Evolutionary conservation across 2,113 vertebrate species (phyloP).

Genomic region (Pithys albifrons): DNA sequence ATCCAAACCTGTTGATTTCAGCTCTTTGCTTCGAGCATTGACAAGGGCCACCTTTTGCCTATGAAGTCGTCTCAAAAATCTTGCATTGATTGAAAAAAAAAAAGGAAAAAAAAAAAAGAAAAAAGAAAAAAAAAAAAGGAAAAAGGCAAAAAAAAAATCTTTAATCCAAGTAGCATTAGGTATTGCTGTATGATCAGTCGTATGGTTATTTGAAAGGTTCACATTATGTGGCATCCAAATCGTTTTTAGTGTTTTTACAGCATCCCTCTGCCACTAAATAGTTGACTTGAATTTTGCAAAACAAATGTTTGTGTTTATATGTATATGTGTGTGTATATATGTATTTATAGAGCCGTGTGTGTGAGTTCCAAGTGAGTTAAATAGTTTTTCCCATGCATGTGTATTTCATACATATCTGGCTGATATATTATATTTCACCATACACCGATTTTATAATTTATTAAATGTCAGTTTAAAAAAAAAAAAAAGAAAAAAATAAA

Average conservation of each 20-base stretch:
- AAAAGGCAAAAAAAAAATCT: background rate
- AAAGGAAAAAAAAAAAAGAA: background rate
- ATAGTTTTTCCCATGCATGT: slow-evolving; percentile 76
- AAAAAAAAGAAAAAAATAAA: slow-evolving; percentile 14
- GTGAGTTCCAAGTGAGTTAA: slow-evolving; percentile 74
- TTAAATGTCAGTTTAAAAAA: slow-evolving; percentile 71
- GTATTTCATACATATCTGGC: slow-evolving; percentile 76
- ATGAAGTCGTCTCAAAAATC: slow-evolving; percentile 49
- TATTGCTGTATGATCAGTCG: slow-evolving; percentile 70
- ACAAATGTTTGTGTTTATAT: slow-evolving; percentile 76
- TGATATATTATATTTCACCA: slow-evolving; percentile 73
- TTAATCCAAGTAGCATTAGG: slow-evolving; percentile 72
- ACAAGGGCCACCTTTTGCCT: slow-evolving; percentile 71
- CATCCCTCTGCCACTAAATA: slow-evolving; percentile 78
- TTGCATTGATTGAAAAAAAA: slow-evolving; percentile 10
- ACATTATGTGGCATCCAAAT: slow-evolving; percentile 71
- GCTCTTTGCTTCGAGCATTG: slow-evolving; percentile 51
- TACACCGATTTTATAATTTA: slow-evolving; percentile 76
- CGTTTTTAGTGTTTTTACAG: slow-evolving; percentile 72
- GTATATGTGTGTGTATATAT: slow-evolving; percentile 81
- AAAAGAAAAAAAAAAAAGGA: fast-evolving
- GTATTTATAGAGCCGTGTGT: slow-evolving; percentile 79
- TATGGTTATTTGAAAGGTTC: slow-evolving; percentile 72
- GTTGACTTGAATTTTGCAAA: slow-evolving; percentile 78
- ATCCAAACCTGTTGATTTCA: slow-evolving; percentile 31